Conservation (phyloP, 2,113 vertebrate species). For the Cynopterus brachyotis region DNA sequence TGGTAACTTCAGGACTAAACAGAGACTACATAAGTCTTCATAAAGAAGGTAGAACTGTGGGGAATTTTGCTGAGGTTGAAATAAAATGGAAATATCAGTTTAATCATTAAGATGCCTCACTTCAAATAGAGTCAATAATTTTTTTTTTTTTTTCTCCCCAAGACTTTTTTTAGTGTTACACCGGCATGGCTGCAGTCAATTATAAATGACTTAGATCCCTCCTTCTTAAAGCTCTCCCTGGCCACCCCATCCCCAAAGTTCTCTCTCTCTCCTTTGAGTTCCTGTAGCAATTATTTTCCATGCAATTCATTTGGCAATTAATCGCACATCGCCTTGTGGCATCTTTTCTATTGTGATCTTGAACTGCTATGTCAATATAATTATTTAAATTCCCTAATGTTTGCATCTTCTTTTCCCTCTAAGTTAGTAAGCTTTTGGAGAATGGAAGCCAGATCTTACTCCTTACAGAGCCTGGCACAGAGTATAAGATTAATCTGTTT, state of each 20-base stretch:
- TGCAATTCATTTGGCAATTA: conserved; percentile 70
- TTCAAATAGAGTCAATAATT: conserved; percentile 46
- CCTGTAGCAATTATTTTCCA: conserved; percentile 62
- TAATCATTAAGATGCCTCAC: conserved; percentile 45
- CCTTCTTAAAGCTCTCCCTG: conserved; percentile 52
- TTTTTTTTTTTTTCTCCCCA: conserved; percentile 12
- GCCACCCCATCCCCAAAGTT: conserved; percentile 43
- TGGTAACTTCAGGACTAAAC: conserved; percentile 27
- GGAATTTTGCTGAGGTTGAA: conserved; percentile 36
- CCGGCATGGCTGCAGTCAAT: conserved; percentile 54
- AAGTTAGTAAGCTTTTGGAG: conserved; percentile 51
- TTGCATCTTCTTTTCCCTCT: conserved; percentile 42
- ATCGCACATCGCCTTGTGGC: conserved; percentile 51
- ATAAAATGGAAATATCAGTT: conserved; percentile 39
- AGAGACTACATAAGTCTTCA: conserved; percentile 17
- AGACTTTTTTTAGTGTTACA: conserved; percentile 43
- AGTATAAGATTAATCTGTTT: conserved; percentile 10
- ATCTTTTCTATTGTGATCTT: conserved; percentile 64
- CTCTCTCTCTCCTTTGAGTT: conserved; percentile 44
- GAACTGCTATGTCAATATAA: conserved; percentile 63
- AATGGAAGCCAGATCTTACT: conserved; percentile 28
- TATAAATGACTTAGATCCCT: conserved; percentile 38
- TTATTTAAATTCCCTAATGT: conserved; percentile 62
- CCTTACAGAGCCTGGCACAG: not conserved
- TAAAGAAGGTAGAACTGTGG: not conserved